Conservation (phyloP, 2,888 invertebrate species). For the Eurois occulta region DNA sequence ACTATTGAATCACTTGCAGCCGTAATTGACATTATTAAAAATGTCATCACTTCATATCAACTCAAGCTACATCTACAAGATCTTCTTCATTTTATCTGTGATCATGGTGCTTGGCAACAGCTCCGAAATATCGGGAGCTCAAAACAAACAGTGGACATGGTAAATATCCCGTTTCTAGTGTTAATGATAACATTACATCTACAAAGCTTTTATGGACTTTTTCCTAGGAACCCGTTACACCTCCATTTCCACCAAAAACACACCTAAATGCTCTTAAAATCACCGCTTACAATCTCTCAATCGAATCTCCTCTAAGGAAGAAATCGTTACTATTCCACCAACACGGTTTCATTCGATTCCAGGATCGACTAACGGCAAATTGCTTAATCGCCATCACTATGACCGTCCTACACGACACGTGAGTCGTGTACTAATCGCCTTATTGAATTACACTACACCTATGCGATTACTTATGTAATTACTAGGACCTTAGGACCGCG, state of each 20-base stretch:
- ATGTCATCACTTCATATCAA: neutral
- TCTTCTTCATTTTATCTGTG: too few relatives aligned
- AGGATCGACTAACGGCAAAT: constrained; percentile 60
- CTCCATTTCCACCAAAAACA: constrained; percentile 14
- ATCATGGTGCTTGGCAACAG: too few relatives aligned
- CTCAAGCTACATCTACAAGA: too few relatives aligned
- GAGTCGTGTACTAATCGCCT: constrained; percentile 73
- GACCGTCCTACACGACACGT: constrained; percentile 66
- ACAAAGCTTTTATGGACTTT: neutral
- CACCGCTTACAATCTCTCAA: constrained; percentile 37
- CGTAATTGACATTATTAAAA: neutral
- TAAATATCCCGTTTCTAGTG: too few relatives aligned
- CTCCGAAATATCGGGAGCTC: too few relatives aligned
- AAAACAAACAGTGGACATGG: too few relatives aligned
- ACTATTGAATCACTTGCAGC: neutral
- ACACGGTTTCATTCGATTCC: constrained; percentile 54
- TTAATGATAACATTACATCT: too few relatives aligned
- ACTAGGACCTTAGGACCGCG: constrained; percentile 64
- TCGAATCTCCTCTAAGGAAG: constrained; percentile 42
- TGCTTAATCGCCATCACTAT: constrained; percentile 64
- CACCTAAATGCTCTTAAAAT: constrained; percentile 2
- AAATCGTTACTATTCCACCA: constrained; percentile 47
- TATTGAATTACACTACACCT: constrained; percentile 72
- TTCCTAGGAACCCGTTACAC: neutral
- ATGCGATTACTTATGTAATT: constrained; percentile 72